Evolutionary conservation across 2,797 vertebrate species (phyloP).

Genomic region (Cichlasoma orientale): DNA sequence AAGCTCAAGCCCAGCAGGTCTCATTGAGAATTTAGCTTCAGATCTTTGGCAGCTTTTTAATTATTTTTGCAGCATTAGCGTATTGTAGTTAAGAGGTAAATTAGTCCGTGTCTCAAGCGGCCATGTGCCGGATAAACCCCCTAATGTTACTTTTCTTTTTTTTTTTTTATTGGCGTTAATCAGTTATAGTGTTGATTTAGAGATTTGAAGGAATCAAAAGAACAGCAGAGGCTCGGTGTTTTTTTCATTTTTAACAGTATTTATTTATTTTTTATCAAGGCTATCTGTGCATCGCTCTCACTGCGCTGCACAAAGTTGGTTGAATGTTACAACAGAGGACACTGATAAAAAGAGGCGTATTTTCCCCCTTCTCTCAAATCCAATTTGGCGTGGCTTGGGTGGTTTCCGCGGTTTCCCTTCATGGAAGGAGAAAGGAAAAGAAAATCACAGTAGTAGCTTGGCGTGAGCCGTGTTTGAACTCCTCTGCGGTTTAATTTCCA

Average conservation of each 20-base stretch:
- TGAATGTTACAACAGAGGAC: conserved; percentile 36
- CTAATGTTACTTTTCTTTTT: conserved; percentile 9
- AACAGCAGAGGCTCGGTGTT: conserved; percentile 36
- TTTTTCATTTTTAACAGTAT: background rate
- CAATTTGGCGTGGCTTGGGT: conserved; percentile 34
- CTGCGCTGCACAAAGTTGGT: conserved; percentile 24
- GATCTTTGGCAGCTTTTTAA: conserved; percentile 26
- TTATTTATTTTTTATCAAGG: conserved; percentile 40
- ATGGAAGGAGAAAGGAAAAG: conserved; percentile 3
- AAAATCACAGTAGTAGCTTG: background rate
- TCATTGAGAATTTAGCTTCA: conserved; percentile 18
- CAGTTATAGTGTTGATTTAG: conserved; percentile 38
- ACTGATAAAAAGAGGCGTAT: conserved; percentile 58
- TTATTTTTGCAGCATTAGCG: conserved; percentile 25
- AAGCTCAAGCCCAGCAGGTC: background rate
- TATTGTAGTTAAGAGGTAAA: conserved; percentile 28
- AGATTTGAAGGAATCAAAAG: conserved; percentile 42
- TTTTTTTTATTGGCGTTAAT: conserved; percentile 21
- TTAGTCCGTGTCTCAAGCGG: conserved; percentile 10
- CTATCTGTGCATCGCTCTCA: conserved; percentile 40
- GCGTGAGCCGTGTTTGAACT: background rate
- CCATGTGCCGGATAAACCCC: conserved; percentile 5
- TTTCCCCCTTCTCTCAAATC: conserved; percentile 33
- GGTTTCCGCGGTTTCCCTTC: conserved; percentile 10
- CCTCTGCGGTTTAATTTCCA: conserved; percentile 31